A percentile compares a stretch with the other conserved stretches of the same genome.
Evolutionary conservation across 2,888 invertebrate species (phyloP).

Genomic region (Notodonta dromedarius): DNA sequence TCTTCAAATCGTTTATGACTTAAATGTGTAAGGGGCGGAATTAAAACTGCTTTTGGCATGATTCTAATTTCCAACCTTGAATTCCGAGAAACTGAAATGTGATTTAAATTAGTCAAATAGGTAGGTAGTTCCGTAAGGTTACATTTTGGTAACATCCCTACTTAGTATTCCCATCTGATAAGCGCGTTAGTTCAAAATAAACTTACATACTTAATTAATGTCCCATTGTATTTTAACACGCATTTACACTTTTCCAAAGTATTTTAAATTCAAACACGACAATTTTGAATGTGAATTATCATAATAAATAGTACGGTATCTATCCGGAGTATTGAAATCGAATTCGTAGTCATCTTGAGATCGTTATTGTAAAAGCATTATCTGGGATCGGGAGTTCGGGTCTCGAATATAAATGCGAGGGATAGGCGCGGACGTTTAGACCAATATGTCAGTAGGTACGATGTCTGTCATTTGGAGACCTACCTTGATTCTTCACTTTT

Average conservation of each 20-base stretch:
- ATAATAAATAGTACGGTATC: constrained; percentile 57
- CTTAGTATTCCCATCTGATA: background rate
- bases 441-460: constrained; percentile 72
- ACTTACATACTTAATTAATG: constrained; percentile 26
- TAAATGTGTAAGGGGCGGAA: constrained; percentile 3
- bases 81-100: background rate
- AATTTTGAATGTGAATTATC: constrained; percentile 48
- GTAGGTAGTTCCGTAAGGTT: background rate
- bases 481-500: background rate
- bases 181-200: constrained; percentile 21
- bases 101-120: background rate
- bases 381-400: constrained; percentile 67
- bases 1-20: constrained; percentile 59
- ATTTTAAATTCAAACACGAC: constrained; percentile 47
- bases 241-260: constrained; percentile 22
- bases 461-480: constrained; percentile 38
- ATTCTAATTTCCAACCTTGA: constrained; percentile 3
- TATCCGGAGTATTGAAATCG: constrained; percentile 59
- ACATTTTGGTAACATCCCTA: background rate
- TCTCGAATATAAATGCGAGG: constrained; percentile 74
- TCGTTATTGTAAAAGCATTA: constrained; percentile 80
- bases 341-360: constrained; percentile 69
- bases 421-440: constrained; percentile 57
- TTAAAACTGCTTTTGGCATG: too few species aligned
- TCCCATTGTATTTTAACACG: constrained; percentile 37